These are phyloP conservation scores for Melanotus villosus DNA, from an alignment of 2,888 invertebrate genomes.

Conservation along the genomic window DNA sequence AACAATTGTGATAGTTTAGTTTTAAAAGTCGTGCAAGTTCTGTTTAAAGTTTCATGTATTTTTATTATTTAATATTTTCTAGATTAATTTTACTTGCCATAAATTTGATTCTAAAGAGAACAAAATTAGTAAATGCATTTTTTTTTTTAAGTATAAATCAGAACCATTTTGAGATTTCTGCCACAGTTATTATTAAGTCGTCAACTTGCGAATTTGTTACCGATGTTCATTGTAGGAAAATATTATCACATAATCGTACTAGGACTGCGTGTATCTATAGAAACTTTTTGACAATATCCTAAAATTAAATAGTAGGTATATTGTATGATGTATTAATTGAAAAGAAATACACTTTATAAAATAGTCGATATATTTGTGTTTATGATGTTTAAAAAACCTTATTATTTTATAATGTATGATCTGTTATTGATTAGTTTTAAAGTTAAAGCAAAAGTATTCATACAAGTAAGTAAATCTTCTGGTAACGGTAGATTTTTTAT, in stretches of 20 bases:
- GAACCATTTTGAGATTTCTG: too few relatives aligned
- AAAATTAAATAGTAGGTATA: conserved; percentile 13
- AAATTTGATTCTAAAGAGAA: neutral
- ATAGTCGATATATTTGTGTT: neutral
- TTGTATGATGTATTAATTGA: conserved; percentile 10
- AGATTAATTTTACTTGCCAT: neutral
- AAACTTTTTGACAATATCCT: conserved; percentile 15
- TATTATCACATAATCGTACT: neutral
- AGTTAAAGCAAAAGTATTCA: too few relatives aligned
- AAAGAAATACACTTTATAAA: neutral
- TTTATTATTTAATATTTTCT: neutral
- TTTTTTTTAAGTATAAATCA: neutral
- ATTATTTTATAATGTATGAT: too few relatives aligned
- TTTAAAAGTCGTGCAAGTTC: conserved; percentile 24
- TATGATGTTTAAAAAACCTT: too few relatives aligned
- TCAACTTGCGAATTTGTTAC: neutral
- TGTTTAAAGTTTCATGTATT: neutral
- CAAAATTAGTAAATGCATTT: neutral
- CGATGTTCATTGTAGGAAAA: neutral
- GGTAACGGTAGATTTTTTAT: conserved; percentile 1
- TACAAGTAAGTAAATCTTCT: too few relatives aligned
- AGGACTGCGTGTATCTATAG: conserved; percentile 7
- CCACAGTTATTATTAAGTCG: too few relatives aligned
- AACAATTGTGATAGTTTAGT: conserved; percentile 46
- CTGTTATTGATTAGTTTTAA: too few relatives aligned